Base-by-base conservation (phyloP, 2,888 invertebrate genomes). In the Pollenia labialis region DNA sequence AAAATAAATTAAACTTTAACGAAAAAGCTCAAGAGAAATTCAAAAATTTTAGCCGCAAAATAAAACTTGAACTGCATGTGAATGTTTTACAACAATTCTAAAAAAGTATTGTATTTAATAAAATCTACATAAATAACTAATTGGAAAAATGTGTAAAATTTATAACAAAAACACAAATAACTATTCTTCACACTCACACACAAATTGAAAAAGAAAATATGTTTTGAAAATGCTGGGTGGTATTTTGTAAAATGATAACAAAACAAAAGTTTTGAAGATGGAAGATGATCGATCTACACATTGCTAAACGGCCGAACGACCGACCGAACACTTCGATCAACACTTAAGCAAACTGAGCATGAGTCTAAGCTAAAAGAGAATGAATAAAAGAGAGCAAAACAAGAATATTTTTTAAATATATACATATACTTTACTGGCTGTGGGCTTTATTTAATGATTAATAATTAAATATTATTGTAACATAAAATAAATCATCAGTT, bases 41-140 rank as follows among this genome's bases (percentile, higher is more conserved):
- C 23, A n/a, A 86, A 76, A 71, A 75, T 68, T 46, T 66, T 83
- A 86, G 69, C 71, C 69, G n/a, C 75, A 58, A 72, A 83, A 69
- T 75, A 58, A 82, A 81, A 62, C 40, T 2, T 18, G 1, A 58
- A 74, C 44, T 77, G 69, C 82, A 76, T 80, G 80, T 54, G 81
- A 81, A 82, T 85, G 72, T 83, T 50, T 52, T 60, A 11, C 23
- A 68, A 58, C 56, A 58, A 42, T 23, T 32, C 16, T 48, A 66
- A 54, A 62, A 62, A 64, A 58, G 32, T 32, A 32, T 32, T 32
- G 4, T 32, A 32, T 32, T 14, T 56, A 42, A 42, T 56, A 16
- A 81, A 54, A 56, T 72, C n/a, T 54, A n/a, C 42, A 79, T 12
- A 40, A 58, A 60, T 68, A 56, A n/a, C n/a, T n/a, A n/a, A 56